Evolutionary conservation across 2,113 vertebrate genomes (phyloP).

Genomic region (Neotragus pygmaeus): DNA sequence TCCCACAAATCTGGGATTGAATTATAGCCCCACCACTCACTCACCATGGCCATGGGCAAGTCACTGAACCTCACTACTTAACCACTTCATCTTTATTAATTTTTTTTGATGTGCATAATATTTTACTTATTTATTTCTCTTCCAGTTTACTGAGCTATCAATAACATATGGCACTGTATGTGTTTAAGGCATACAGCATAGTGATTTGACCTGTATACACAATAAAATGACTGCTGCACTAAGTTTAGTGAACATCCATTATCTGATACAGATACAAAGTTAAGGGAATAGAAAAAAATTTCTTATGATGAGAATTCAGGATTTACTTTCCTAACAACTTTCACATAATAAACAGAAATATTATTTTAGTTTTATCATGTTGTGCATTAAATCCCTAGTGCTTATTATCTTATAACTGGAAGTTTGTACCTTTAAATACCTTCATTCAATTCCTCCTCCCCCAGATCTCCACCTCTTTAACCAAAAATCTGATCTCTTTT

Average conservation of each 20-base stretch:
- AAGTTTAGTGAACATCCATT: not conserved
- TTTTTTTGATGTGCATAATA: not conserved
- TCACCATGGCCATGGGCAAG: not conserved
- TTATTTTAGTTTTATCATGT: not conserved
- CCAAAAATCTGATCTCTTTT: not conserved
- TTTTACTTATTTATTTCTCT: not conserved
- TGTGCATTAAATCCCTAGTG: not conserved
- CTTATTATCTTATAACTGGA: not conserved
- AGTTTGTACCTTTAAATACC: not conserved
- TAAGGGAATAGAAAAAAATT: not conserved
- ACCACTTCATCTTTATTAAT: not conserved
- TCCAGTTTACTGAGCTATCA: not conserved
- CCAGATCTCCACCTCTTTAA: not conserved
- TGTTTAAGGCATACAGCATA: not conserved
- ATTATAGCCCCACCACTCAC: not conserved
- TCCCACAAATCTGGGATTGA: not conserved
- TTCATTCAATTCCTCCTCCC: not conserved
- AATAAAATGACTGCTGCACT: no score
- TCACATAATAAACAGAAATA: not conserved
- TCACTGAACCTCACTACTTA: not conserved
- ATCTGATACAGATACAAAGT: not conserved
- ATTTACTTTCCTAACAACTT: not conserved
- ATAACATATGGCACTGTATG: not conserved
- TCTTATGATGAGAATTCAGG: not conserved
- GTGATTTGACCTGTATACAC: not conserved